Evolutionary conservation across 2,113 vertebrate genomes (phyloP).

Genomic region (Odontesthes bonariensis): DNA sequence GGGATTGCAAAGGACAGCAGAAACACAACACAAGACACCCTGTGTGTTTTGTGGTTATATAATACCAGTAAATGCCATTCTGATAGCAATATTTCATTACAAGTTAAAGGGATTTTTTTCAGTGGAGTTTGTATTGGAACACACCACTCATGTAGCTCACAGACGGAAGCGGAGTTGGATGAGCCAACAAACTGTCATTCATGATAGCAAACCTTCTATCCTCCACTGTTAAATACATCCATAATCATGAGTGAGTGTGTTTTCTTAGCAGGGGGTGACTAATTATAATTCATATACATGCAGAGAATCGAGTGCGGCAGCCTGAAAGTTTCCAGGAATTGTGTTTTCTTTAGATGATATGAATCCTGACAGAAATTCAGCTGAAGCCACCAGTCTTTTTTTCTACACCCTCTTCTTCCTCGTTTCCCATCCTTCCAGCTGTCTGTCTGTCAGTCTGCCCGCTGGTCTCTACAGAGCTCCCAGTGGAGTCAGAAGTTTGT

Average conservation of each 20-base stretch:
- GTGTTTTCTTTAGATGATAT: slow-evolving; percentile 55
- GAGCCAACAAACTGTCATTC: slow-evolving; percentile 45
- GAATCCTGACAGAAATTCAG: slow-evolving; percentile 43
- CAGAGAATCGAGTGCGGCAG: slow-evolving; percentile 34
- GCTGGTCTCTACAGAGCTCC: slow-evolving; percentile 36
- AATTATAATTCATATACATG: slow-evolving; percentile 58
- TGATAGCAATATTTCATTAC: neutral
- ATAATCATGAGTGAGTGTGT: slow-evolving; percentile 19
- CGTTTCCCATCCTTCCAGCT: slow-evolving; percentile 22
- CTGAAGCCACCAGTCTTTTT: slow-evolving; percentile 26
- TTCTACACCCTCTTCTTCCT: slow-evolving; percentile 17
- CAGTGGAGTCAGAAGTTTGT: slow-evolving; percentile 49
- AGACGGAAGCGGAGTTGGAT: slow-evolving; percentile 1
- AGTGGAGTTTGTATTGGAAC: neutral
- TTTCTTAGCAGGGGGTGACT: slow-evolving; percentile 33
- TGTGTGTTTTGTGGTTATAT: slow-evolving; percentile 13
- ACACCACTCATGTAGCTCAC: neutral
- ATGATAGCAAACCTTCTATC: slow-evolving; percentile 20
- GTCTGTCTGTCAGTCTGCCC: slow-evolving; percentile 42
- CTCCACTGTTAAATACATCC: slow-evolving; percentile 20
- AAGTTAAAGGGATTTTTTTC: neutral
- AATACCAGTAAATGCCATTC: slow-evolving; percentile 3
- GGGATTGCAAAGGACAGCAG: slow-evolving; percentile 15
- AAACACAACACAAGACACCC: slow-evolving; percentile 5
- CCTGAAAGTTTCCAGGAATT: slow-evolving; percentile 52